Evolutionary conservation across 2,888 invertebrate species (phyloP).

Genomic region (Zaprionus obscuricornis): DNA sequence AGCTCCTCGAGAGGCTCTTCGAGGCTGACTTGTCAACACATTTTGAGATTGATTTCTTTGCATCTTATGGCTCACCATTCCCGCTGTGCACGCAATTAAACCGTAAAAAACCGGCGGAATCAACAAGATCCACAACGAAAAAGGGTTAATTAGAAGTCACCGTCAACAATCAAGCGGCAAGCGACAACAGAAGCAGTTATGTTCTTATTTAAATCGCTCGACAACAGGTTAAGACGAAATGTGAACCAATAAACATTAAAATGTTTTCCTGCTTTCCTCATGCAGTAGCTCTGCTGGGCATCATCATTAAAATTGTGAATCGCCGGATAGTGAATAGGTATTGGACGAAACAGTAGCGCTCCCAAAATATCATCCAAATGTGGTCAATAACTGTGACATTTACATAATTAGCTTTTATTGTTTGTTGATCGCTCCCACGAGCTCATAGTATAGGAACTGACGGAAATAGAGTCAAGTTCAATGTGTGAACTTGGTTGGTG

Average conservation of each 20-base stretch:
- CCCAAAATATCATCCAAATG: constrained; percentile 21
- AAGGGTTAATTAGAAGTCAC: constrained; percentile 53
- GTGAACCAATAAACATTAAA: constrained; percentile 75
- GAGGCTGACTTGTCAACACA: constrained; percentile 67
- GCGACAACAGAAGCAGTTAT: constrained; percentile 70
- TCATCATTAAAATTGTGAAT: constrained; percentile 54
- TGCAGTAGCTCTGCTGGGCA: constrained; percentile 9
- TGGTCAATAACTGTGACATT: constrained; percentile 60
- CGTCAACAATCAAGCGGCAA: constrained; percentile 13
- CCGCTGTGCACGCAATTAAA: constrained; percentile 62
- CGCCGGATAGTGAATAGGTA: constrained; percentile 23
- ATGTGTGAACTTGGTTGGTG: constrained; percentile 5
- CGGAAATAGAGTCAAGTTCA: constrained; percentile 23
- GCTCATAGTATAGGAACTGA: background rate
- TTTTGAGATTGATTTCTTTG: constrained; percentile 73
- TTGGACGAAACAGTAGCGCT: constrained; percentile 49
- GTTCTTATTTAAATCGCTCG: constrained; percentile 80
- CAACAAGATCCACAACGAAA: constrained; percentile 32
- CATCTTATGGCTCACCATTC: constrained; percentile 38
- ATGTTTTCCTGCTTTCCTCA: constrained; percentile 56
- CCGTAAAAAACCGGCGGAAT: constrained; percentile 64
- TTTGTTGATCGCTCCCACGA: constrained; percentile 38
- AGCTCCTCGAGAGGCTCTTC: too few relatives aligned
- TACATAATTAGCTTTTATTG: constrained; percentile 80
- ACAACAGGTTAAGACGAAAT: constrained; percentile 64